Evolutionary conservation across 35 echinoderm and acorn worm species (phyloP).

Genomic region (Apostichopus parvimensis): DNA sequence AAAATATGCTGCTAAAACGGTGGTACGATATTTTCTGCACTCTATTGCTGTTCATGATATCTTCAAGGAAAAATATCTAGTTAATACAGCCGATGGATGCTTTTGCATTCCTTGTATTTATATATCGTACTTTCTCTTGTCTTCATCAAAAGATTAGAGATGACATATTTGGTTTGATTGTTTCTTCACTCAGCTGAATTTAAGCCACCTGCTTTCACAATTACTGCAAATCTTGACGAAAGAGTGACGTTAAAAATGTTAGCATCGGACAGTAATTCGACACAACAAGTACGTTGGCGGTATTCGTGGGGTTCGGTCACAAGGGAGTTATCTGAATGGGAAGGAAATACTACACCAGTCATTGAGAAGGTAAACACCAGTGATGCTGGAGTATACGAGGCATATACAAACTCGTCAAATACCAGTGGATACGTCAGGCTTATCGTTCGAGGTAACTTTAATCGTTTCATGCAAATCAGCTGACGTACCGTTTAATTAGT

Average conservation of each 20-base stretch:
- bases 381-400: slow-evolving; percentile 42
- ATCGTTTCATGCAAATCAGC: no score
- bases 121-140: no score
- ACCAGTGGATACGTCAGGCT: slow-evolving; percentile 10
- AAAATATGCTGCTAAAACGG: no score
- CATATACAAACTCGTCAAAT: not conserved
- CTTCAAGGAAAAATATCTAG: no score
- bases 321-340: not conserved
- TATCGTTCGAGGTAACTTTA: slow-evolving; percentile 27
- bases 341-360: not conserved
- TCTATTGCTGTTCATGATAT: no score
- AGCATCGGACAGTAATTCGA: no score
- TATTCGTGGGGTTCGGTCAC: not conserved
- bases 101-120: no score
- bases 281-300: not conserved
- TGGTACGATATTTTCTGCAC: no score
- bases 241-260: slow-evolving; percentile 1
- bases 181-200: not conserved
- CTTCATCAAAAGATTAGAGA: no score
- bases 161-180: no score
- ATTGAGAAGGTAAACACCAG: not conserved
- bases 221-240: slow-evolving; percentile 22
- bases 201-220: slow-evolving; percentile 5
- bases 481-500: no score
- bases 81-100: no score